Conservation (phyloP, 2,888 invertebrate species). For the Tetanocera ferruginea region DNA sequence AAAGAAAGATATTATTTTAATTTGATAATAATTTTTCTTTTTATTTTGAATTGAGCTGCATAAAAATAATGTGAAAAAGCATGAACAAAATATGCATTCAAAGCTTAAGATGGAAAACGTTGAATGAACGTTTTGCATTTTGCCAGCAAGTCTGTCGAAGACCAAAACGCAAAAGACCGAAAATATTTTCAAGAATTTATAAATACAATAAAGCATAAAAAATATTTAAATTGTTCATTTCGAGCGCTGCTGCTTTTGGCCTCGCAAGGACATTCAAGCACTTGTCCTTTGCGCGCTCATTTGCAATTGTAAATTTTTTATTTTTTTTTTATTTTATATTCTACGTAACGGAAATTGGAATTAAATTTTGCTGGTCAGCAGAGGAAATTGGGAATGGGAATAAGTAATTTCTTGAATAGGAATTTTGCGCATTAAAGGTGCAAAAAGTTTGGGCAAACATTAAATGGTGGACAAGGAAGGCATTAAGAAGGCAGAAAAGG, state of each 20-base stretch:
- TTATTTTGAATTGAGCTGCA: neutral
- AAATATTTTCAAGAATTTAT: neutral
- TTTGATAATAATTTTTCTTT: neutral
- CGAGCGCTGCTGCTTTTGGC: neutral
- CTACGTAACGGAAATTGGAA: neutral
- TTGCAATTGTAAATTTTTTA: conserved; percentile 13
- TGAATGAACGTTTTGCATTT: neutral
- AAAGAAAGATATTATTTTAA: neutral
- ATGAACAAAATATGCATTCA: neutral
- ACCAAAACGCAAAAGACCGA: neutral
- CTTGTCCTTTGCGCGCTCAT: conserved; percentile 23
- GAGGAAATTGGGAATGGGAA: neutral
- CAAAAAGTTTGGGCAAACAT: neutral
- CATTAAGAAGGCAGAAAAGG: neutral
- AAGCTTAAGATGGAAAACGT: neutral
- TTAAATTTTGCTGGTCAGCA: neutral
- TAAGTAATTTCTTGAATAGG: neutral
- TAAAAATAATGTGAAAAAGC: neutral
- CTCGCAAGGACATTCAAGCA: neutral
- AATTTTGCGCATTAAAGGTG: conserved; percentile 15
- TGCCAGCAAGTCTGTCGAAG: neutral
- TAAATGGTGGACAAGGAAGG: neutral
- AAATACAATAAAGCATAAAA: neutral
- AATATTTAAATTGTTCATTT: neutral
- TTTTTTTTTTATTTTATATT: neutral